Conservation (phyloP, 2,797 vertebrate genomes). For the Gobionotothen gibberifrons region DNA sequence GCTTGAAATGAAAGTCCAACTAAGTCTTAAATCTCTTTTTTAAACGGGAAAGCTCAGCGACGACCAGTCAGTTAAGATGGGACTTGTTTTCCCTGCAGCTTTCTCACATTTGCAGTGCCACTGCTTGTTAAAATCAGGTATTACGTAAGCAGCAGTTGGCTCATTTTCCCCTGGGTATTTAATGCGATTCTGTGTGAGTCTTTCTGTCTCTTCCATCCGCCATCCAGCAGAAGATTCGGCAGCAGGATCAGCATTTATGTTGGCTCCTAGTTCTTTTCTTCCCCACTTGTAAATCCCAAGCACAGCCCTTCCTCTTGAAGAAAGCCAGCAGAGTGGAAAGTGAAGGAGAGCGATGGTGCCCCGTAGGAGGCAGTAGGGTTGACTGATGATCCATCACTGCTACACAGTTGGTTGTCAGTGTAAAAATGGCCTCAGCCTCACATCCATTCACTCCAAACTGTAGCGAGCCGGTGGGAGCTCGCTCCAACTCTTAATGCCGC, state of each 20-base stretch:
- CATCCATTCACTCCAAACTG: conserved; percentile 67
- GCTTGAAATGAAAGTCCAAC: background rate
- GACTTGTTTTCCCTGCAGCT: conserved; percentile 9
- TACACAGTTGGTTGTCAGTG: conserved; percentile 63
- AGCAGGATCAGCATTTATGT: conserved; percentile 59
- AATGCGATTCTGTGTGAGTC: conserved; percentile 23
- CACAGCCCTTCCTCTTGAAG: conserved; percentile 57
- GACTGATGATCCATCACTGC: conserved; percentile 70
- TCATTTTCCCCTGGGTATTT: conserved; percentile 27
- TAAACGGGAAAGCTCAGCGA: background rate
- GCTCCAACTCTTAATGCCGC: conserved; percentile 28
- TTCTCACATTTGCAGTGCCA: conserved; percentile 3
- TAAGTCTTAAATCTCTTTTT: no score
- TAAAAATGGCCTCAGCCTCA: conserved; percentile 66
- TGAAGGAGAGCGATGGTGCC: conserved; percentile 65
- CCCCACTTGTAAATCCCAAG: conserved; percentile 45
- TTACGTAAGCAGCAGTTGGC: conserved; percentile 26
- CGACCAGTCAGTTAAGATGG: background rate
- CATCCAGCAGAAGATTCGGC: conserved; percentile 34
- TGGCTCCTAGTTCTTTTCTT: conserved; percentile 29
- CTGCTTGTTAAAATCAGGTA: conserved; percentile 24
- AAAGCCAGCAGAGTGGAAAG: conserved; percentile 50
- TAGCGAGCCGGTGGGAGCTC: conserved; percentile 35
- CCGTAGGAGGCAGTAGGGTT: conserved; percentile 65
- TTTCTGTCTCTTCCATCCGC: conserved; percentile 24